A percentile compares a stretch with the other conserved stretches of the same genome.
Conservation (phyloP, 1,140 invertebrate genomes). For the Eufriesea mexicana region DNA sequence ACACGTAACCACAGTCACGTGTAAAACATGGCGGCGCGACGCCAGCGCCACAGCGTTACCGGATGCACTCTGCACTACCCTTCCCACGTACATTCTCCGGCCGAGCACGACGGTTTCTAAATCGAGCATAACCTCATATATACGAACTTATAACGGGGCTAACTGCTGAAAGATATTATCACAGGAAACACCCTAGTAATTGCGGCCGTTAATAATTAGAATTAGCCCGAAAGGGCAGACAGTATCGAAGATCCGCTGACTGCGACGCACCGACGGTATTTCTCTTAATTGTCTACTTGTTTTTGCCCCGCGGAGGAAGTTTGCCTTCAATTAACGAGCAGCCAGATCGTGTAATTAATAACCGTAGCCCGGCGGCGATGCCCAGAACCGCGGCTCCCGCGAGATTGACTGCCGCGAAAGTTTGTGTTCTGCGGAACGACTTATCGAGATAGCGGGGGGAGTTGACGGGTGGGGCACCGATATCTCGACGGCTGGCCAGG, state of each 20-base stretch:
- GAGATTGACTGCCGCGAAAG: slow-evolving; percentile 10
- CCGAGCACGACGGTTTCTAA: background rate
- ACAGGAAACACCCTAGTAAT: slow-evolving; percentile 59
- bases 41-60: too few relatives aligned
- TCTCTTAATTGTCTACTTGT: slow-evolving; percentile 43
- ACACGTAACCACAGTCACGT: too few relatives aligned
- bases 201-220: slow-evolving; percentile 62
- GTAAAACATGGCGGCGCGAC: too few relatives aligned
- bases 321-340: slow-evolving; percentile 57
- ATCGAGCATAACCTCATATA: background rate
- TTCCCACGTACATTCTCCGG: too few relatives aligned
- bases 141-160: background rate
- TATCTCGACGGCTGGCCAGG: background rate
- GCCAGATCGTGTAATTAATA: slow-evolving; percentile 57
- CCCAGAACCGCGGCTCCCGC: background rate
- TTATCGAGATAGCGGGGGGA: background rate
- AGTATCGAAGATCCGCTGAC: slow-evolving; percentile 41
- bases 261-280: slow-evolving; percentile 4
- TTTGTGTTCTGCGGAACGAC: slow-evolving; percentile 6
- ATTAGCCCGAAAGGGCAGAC: slow-evolving; percentile 17
- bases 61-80: too few relatives aligned
- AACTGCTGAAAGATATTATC: slow-evolving; percentile 55
- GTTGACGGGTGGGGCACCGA: too few relatives aligned
- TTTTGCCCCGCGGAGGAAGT: slow-evolving; percentile 43
- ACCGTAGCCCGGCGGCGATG: slow-evolving; percentile 13